Evolutionary conservation across 2,113 vertebrate species (phyloP).

Genomic region (Ictidomys tridecemlineatus): DNA sequence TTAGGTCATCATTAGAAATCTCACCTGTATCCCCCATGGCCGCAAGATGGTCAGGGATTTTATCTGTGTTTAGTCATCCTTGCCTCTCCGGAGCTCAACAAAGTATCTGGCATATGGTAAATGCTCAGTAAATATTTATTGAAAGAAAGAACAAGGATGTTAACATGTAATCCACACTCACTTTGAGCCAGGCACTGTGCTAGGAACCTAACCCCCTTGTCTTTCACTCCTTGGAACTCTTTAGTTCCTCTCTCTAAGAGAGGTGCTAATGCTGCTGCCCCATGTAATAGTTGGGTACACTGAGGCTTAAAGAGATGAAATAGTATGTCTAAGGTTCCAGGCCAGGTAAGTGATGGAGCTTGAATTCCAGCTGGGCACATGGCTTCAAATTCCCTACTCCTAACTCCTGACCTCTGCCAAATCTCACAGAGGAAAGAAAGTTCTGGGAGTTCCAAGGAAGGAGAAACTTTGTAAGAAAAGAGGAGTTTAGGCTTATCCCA

Average conservation of each 20-base stretch:
- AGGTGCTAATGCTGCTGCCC: neutral
- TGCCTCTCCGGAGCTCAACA: neutral
- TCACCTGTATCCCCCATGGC: neutral
- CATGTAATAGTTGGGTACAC: neutral
- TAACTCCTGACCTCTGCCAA: neutral
- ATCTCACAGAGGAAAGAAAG: conserved; percentile 4
- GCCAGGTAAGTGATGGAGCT: neutral
- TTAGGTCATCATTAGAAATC: neutral
- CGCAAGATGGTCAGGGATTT: neutral
- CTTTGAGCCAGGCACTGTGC: neutral
- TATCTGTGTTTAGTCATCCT: neutral
- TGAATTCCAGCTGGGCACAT: neutral
- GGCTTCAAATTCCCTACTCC: neutral
- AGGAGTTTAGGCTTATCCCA: neutral
- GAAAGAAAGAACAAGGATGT: neutral
- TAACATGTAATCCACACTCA: neutral
- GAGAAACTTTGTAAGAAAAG: neutral
- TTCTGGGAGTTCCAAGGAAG: neutral
- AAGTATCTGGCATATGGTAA: neutral
- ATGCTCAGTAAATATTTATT: conserved; percentile 29
- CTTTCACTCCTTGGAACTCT: neutral
- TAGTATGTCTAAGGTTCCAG: neutral
- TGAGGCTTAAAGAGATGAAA: neutral
- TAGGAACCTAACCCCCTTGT: neutral
- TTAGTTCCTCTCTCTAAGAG: neutral